Conservation (phyloP, 2,888 invertebrate genomes). For the Magallana nippona region DNA sequence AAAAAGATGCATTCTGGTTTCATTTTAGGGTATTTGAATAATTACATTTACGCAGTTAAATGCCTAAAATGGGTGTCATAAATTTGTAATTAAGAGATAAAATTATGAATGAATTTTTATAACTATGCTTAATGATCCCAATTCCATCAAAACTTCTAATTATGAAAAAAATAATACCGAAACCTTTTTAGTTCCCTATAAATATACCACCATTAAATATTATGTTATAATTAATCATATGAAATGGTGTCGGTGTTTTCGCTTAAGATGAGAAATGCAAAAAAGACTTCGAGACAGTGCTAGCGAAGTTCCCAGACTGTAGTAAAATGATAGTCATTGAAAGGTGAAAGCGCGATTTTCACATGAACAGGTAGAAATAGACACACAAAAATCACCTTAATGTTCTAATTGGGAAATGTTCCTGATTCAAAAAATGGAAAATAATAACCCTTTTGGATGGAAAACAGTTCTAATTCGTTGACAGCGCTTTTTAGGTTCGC, state of each 20-base stretch:
- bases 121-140: neutral
- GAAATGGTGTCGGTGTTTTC: slow-evolving; percentile 25
- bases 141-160: neutral
- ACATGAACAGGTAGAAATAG: slow-evolving; percentile 36
- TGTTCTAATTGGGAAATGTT: slow-evolving; percentile 10
- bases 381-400: slow-evolving; percentile 39
- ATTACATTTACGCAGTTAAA: slow-evolving; percentile 27
- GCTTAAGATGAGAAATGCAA: slow-evolving; percentile 33
- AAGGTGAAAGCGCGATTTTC: slow-evolving; percentile 35
- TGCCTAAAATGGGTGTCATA: slow-evolving; percentile 16
- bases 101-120: slow-evolving; percentile 15
- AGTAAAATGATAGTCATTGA: neutral
- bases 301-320: neutral
- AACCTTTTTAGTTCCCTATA: neutral
- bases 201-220: slow-evolving; percentile 14
- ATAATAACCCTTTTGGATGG: slow-evolving; percentile 9
- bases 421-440: slow-evolving; percentile 14
- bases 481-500: neutral
- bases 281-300: slow-evolving; percentile 15
- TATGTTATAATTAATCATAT: slow-evolving; percentile 32
- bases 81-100: slow-evolving; percentile 21
- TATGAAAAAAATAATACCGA: neutral
- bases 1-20: neutral
- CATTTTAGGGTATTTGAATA: neutral
- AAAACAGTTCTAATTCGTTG: neutral